phyloP scores from a whole-genome alignment of 2,797 vertebrate genomes.

The Coendou prehensilis region DNA sequence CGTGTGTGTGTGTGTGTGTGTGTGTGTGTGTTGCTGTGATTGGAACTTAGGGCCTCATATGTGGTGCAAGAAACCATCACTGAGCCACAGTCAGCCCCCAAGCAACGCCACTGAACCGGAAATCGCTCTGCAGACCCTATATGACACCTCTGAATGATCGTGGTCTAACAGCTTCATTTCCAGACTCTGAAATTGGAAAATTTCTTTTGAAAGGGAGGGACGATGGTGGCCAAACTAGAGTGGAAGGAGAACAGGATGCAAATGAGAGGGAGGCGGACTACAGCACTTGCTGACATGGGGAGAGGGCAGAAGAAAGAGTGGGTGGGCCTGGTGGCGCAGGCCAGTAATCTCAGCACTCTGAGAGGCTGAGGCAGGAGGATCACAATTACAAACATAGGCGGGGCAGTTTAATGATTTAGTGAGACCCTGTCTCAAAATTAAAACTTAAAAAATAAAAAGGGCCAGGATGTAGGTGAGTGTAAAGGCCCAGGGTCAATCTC shows the following conservation, averaged over 20 bases:
- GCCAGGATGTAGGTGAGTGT: not conserved
- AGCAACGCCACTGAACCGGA: rapidly evolving
- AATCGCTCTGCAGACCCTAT: rapidly evolving
- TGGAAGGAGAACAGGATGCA: not conserved
- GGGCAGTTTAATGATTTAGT: not conserved
- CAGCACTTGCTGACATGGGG: not conserved
- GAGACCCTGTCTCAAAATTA: not conserved
- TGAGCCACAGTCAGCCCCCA: not conserved
- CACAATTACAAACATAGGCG: not conserved
- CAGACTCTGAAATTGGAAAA: not conserved
- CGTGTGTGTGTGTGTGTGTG: too few relatives aligned
- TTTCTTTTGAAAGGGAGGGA: not conserved
- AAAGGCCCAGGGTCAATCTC: not conserved
- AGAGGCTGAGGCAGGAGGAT: not conserved
- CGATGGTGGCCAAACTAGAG: not conserved
- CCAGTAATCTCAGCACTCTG: not conserved
- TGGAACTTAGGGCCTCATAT: not conserved
- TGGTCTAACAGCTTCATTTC: not conserved
- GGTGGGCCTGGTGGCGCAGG: not conserved
- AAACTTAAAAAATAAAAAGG: not conserved
- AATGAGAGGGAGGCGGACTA: not conserved
- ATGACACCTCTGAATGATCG: rapidly evolving
- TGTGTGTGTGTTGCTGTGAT: not conserved
- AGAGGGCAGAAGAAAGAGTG: not conserved
- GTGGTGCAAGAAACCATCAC: too few relatives aligned